Conservation (phyloP, 2,797 vertebrate species). For the Scomberomorus guttatus region DNA sequence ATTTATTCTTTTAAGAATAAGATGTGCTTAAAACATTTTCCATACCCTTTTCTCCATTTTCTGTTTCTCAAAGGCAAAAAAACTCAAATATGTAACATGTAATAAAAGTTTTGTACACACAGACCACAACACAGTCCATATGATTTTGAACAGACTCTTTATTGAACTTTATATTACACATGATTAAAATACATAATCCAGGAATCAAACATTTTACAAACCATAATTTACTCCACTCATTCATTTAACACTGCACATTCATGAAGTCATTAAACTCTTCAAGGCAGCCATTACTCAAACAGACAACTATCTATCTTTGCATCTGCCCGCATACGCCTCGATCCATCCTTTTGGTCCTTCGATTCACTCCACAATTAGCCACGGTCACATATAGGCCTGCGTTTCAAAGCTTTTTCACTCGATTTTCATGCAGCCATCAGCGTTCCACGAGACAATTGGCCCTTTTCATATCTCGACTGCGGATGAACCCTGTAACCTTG, state of each 20-base stretch:
- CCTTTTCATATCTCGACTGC: conserved; percentile 61
- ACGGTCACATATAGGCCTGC: conserved; percentile 28
- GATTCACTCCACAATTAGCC: conserved; percentile 39
- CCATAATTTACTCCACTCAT: background rate
- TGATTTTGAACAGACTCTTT: conserved; percentile 40
- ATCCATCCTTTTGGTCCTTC: conserved; percentile 11
- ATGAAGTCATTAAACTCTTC: background rate
- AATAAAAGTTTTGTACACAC: conserved; percentile 8
- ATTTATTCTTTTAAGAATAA: background rate
- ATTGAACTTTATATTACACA: conserved; percentile 49
- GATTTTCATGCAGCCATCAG: conserved; percentile 58
- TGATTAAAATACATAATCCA: background rate
- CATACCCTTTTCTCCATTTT: background rate
- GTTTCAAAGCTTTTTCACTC: conserved; percentile 46
- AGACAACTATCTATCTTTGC: background rate
- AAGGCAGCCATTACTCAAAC: background rate
- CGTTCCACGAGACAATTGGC: conserved; percentile 46
- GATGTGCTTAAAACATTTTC: background rate
- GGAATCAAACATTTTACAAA: conserved; percentile 32
- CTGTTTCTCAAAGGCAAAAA: background rate
- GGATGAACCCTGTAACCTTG: conserved; percentile 60
- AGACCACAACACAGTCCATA: conserved; percentile 16
- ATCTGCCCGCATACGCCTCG: background rate
- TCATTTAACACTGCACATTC: background rate
- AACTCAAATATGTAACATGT: background rate